Evolutionary conservation across 2,797 vertebrate genomes (phyloP).

Genomic region (Myotis myotis): DNA sequence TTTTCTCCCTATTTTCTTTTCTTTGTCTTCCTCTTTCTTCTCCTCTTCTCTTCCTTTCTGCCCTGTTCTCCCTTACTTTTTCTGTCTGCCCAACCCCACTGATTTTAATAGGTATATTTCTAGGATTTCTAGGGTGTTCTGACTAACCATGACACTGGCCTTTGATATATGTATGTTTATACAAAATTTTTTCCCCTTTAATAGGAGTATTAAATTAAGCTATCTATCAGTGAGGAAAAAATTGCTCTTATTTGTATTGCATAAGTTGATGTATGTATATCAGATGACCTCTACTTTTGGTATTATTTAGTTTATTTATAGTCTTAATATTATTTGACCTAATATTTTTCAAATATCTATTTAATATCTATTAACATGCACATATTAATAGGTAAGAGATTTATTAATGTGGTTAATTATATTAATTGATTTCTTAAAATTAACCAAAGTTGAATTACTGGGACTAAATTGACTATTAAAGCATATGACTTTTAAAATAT

Average conservation of each 20-base stretch:
- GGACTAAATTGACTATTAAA: background rate
- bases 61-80: background rate
- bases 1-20: background rate
- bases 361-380: background rate
- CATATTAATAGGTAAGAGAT: background rate
- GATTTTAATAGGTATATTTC: background rate
- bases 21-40: background rate
- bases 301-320: too few relatives aligned
- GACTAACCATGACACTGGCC: background rate
- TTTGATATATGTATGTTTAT: background rate
- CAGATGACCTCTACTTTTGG: too few relatives aligned
- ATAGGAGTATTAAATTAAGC: background rate
- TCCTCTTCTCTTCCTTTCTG: background rate
- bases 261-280: too few relatives aligned
- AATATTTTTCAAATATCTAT: background rate
- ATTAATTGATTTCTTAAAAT: background rate
- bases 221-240: too few relatives aligned
- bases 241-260: too few relatives aligned
- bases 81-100: fast-evolving
- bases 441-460: background rate
- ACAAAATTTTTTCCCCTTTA: background rate
- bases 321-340: background rate
- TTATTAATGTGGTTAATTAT: background rate
- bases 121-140: background rate
- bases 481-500: background rate